Conservation (phyloP, 2,797 vertebrate species). For the Nasua narica region DNA sequence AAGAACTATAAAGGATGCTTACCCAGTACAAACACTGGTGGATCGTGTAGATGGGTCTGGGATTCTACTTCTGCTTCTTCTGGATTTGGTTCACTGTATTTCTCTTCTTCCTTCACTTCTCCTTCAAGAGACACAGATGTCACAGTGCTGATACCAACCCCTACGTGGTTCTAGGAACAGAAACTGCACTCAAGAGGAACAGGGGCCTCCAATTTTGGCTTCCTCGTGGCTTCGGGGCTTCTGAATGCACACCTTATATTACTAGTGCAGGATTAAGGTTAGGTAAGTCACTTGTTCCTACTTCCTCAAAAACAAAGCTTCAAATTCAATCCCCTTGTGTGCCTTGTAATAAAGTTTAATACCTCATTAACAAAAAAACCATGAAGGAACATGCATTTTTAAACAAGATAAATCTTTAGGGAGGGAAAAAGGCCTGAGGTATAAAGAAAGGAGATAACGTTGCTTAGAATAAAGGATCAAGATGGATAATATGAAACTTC, state of each 20-base stretch:
- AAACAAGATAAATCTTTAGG: background rate
- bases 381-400: constrained; percentile 35
- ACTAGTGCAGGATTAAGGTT: background rate
- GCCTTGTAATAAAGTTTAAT: background rate
- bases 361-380: background rate
- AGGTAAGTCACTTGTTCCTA: background rate
- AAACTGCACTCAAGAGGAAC: background rate
- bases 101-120: background rate
- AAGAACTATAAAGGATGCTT: background rate
- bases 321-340: background rate
- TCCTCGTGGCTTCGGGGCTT: accelerated
- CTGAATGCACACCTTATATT: background rate
- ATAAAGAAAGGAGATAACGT: background rate
- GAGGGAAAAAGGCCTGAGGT: background rate
- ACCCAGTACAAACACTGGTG: background rate
- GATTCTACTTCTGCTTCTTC: background rate
- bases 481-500: constrained; percentile 35
- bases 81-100: background rate
- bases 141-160: background rate
- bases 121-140: background rate
- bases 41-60: accelerated
- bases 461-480: background rate
- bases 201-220: background rate
- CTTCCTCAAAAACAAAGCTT: background rate
- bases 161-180: background rate